Conservation (phyloP, 2,797 vertebrate species). For the Botia kubotai region DNA sequence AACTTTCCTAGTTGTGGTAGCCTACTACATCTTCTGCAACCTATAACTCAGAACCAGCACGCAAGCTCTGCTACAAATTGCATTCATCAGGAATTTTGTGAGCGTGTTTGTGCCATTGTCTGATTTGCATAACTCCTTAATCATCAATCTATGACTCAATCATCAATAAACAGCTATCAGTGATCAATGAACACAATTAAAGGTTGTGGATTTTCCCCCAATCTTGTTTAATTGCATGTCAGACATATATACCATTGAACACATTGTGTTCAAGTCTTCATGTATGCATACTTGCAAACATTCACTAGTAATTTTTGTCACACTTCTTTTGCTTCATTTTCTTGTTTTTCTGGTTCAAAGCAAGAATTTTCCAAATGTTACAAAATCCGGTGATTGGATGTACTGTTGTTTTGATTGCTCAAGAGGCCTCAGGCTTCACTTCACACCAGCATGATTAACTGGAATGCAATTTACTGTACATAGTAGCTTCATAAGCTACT, state of each 20-base stretch:
- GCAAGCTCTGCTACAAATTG: neutral
- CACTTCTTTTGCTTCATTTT: neutral
- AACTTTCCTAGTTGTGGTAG: neutral
- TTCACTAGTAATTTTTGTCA: neutral
- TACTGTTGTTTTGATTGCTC: neutral
- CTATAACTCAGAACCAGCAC: neutral
- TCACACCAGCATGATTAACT: constrained; percentile 19
- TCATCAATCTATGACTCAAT: too few relatives aligned
- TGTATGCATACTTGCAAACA: neutral
- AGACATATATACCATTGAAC: too few relatives aligned
- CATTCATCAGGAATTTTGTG: neutral
- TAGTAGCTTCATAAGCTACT: neutral
- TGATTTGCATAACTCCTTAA: too few relatives aligned
- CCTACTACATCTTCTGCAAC: neutral
- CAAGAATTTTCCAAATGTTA: neutral
- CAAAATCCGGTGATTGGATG: neutral
- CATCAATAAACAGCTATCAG: too few relatives aligned
- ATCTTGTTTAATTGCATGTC: too few relatives aligned
- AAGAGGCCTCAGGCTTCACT: neutral
- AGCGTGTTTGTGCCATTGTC: too few relatives aligned
- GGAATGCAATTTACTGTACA: constrained; percentile 12
- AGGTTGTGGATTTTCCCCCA: too few relatives aligned
- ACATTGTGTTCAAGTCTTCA: too few relatives aligned
- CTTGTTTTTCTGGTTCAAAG: neutral
- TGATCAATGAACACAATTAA: too few relatives aligned